Evolutionary conservation across 64 coral and sea anemone genomes (phyloP).

Genomic region (Pocillopora damicornis): DNA sequence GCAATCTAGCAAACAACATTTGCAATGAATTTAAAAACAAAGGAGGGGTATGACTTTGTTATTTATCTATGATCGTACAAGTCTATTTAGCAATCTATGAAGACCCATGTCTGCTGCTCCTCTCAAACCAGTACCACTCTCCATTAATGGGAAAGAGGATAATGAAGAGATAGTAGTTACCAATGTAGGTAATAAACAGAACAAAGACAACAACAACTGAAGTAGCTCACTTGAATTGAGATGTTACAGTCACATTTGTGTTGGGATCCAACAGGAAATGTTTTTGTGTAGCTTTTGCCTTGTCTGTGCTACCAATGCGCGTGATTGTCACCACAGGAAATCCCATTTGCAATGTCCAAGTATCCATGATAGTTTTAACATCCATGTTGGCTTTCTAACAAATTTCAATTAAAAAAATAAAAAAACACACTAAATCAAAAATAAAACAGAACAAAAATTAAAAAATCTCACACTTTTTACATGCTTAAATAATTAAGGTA

Average conservation of each 20-base stretch:
- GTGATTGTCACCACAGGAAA: slow-evolving; percentile 78
- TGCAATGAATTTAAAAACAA: not conserved
- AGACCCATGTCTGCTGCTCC: too few relatives aligned
- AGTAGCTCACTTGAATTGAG: slow-evolving; percentile 67
- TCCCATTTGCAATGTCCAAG: slow-evolving; percentile 97
- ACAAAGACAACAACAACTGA: not conserved
- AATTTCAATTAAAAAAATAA: not conserved
- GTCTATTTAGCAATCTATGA: too few relatives aligned
- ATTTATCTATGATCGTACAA: too few relatives aligned
- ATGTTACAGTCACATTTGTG: slow-evolving; percentile 64
- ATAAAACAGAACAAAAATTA: not conserved
- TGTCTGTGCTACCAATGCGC: slow-evolving; percentile 20
- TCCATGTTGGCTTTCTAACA: slow-evolving; percentile 42
- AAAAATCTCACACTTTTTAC: not conserved
- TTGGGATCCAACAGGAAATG: slow-evolving; percentile 88
- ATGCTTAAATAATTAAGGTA: too few relatives aligned
- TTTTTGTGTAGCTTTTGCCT: slow-evolving; percentile 55
- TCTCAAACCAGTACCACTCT: too few relatives aligned
- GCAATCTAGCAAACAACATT: too few relatives aligned
- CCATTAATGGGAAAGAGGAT: too few relatives aligned
- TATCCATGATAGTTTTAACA: slow-evolving; percentile 91
- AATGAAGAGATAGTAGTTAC: too few relatives aligned
- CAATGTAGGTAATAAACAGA: not conserved
- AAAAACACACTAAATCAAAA: not conserved
- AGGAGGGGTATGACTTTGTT: too few relatives aligned